These are phyloP conservation scores for Synanthedon tipuliformis DNA, from an alignment of 2,888 invertebrate species.

Conservation along the genomic window DNA sequence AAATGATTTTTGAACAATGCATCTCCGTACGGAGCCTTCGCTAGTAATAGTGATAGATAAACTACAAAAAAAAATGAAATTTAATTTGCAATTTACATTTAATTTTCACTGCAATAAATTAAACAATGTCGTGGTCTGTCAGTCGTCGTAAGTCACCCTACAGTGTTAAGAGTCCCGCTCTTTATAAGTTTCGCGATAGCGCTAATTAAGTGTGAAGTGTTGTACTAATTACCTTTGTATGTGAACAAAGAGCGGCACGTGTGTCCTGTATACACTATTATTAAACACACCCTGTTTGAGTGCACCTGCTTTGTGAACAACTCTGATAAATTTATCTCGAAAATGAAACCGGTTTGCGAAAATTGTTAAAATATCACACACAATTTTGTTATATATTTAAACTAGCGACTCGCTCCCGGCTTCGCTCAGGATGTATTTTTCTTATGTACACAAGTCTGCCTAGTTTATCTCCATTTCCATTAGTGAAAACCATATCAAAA, in stretches of 20 bases:
- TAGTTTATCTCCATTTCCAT: too few species aligned
- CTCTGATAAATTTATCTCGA: not conserved
- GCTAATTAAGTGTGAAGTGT: conserved; percentile 40
- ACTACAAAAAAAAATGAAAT: too few species aligned
- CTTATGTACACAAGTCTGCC: too few species aligned
- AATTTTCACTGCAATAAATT: too few species aligned
- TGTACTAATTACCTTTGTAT: conserved; percentile 28
- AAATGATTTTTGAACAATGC: too few species aligned
- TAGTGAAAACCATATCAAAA: too few species aligned
- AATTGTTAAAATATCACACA: conserved; percentile 6
- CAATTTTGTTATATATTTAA: too few species aligned
- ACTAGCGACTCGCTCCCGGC: too few species aligned
- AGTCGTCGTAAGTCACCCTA: not conserved
- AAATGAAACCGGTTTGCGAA: conserved; percentile 9
- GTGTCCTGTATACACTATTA: conserved; percentile 17
- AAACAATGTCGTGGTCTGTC: not conserved
- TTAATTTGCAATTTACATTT: too few species aligned
- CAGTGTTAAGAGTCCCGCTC: conserved; percentile 12
- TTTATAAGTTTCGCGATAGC: conserved; percentile 33
- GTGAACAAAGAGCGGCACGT: conserved; percentile 23
- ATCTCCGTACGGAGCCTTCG: too few species aligned
- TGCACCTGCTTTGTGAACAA: conserved; percentile 16
- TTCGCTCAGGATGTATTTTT: too few species aligned
- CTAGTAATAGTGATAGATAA: too few species aligned
- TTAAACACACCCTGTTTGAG: conserved; percentile 20